Base-by-base conservation (phyloP, 2,888 invertebrate species). In the Allolobophora icterica region DNA sequence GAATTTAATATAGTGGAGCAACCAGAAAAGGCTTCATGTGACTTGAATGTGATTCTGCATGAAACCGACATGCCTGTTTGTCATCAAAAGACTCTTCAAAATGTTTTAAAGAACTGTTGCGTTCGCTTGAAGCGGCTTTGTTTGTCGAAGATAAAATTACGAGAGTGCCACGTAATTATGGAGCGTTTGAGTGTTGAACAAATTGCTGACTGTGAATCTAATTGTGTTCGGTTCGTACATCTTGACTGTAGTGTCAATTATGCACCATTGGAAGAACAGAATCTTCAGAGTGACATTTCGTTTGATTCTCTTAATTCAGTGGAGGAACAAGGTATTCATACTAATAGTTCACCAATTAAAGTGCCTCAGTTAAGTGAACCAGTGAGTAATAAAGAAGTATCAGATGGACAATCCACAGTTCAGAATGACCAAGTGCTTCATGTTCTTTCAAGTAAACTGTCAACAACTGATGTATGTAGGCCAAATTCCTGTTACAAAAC, bases 121-220 rank as follows among this genome's bases (percentile, higher is more conserved):
- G 87, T 87, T 87, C 34, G 87, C 24, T 38, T 87, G 34, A 38
- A 87, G 87, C 34, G 38, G 19, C 87, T 87, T 34, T 38, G 87
- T 38, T 35, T 87, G 87, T 34, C 87, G n/a, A 38, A 87, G 87
- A 38, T 87, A 38, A 87, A 87, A 17, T 87, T 87, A 35, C 87
- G 87, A 0, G 34, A 34, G 87, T 87, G 87, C 38, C 87, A 87
- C 15, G 87, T 87, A 6, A 24, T 38, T 87, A 33, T 87, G 35
- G 38, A 87, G 38, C 87, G 87, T 34, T 87, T 87, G 38, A 87
- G 38, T 87, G 35, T 71, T 71, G 71, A 71, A 71, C 8, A 71
- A n/a, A 71, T 71, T 71, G 71, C 71, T 17, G 71, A 71, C n/a
- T 8, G 30, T 30, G 71, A n/a, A 5, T 71, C 71, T 30, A n/a